Evolutionary conservation across 2,113 vertebrate genomes (phyloP).

Genomic region (Phaethornis superciliosus): DNA sequence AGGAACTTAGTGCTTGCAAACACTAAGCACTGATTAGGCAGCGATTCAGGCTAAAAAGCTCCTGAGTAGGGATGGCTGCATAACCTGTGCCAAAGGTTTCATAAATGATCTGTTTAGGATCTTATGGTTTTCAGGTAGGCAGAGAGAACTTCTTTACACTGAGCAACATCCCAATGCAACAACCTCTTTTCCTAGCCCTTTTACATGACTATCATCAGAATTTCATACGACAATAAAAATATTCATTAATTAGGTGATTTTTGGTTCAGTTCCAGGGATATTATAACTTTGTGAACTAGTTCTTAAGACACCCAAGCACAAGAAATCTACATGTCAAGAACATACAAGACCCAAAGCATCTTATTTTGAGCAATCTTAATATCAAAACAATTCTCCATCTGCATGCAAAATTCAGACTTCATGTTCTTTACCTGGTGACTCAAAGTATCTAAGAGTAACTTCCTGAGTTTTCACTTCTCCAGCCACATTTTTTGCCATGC

Average conservation of each 20-base stretch:
- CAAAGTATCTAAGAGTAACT: constrained; percentile 94
- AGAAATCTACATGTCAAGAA: not conserved
- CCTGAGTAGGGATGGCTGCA: not conserved
- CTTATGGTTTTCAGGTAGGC: not conserved
- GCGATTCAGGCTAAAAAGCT: not conserved
- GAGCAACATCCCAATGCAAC: not conserved
- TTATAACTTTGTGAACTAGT: not conserved
- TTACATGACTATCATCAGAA: not conserved
- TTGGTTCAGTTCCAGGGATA: not conserved
- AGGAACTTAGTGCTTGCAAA: not conserved
- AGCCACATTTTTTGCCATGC: constrained; percentile 97
- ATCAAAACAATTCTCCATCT: not conserved
- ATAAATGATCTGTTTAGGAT: not conserved
- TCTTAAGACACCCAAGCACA: not conserved
- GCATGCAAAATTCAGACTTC: not conserved
- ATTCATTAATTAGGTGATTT: not conserved
- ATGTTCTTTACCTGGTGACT: constrained; percentile 84
- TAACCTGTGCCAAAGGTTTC: not conserved
- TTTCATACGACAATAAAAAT: not conserved
- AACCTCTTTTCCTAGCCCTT: not conserved
- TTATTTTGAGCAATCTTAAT: not conserved
- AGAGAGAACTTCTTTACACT: not conserved
- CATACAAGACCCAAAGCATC: not conserved
- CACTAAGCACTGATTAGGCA: not conserved
- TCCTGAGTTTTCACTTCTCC: constrained; percentile 95